phyloP scores from a whole-genome alignment of 2,113 vertebrate genomes.

The Nansenia antarctica region DNA sequence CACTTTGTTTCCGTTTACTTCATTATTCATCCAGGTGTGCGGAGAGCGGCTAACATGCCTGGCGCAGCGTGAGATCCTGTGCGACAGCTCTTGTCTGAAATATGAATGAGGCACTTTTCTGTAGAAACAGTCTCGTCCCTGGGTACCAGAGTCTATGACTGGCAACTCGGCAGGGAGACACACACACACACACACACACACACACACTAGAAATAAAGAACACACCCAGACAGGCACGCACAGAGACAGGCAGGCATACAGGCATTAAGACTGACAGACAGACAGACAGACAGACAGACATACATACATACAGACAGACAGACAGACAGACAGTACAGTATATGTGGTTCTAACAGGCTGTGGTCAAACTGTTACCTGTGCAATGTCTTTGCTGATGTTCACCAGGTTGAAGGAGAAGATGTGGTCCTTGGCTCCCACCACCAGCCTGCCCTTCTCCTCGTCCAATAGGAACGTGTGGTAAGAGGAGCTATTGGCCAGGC shows the following conservation, averaged over 20 bases:
- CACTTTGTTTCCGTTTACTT: slow-evolving; percentile 72
- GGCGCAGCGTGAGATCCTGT: slow-evolving; percentile 61
- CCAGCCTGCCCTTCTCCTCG: slow-evolving; percentile 90
- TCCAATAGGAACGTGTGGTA: slow-evolving; percentile 98
- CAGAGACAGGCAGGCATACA: slow-evolving; percentile 13
- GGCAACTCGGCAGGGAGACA: neutral
- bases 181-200: slow-evolving; percentile 7
- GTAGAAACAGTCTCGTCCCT: slow-evolving; percentile 63
- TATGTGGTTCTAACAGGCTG: too few species aligned
- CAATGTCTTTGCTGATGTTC: slow-evolving; percentile 91
- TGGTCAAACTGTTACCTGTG: too few species aligned
- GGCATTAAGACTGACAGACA: too few species aligned
- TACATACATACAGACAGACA: too few species aligned
- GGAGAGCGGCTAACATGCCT: slow-evolving; percentile 61
- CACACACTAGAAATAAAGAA: slow-evolving; percentile 1
- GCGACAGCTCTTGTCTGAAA: slow-evolving; percentile 68
- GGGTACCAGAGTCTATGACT: slow-evolving; percentile 41
- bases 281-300: too few species aligned
- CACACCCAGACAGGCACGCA: neutral
- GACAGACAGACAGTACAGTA: too few species aligned
- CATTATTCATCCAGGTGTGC: slow-evolving; percentile 77
- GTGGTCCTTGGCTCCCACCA: slow-evolving; percentile 96
- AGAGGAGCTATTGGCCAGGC: slow-evolving; percentile 90
- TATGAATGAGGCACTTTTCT: slow-evolving; percentile 69
- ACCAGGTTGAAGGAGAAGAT: slow-evolving; percentile 96